Conservation (phyloP, 2,888 invertebrate genomes). For the Bhutanitis thaidina region DNA sequence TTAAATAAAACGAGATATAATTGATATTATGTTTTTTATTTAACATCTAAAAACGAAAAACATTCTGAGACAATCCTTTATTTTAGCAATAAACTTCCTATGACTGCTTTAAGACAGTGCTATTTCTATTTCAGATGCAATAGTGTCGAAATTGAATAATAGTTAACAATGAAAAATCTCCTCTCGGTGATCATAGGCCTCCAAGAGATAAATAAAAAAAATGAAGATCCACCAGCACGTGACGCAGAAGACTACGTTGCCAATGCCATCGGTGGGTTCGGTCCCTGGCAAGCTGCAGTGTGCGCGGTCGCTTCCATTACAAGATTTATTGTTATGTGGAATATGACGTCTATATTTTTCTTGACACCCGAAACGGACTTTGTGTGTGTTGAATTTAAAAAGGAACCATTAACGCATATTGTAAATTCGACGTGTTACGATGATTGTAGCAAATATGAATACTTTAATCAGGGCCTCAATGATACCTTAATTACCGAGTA, state of each 20-base stretch:
- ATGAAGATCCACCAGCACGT: too few species aligned
- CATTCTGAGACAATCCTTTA: too few species aligned
- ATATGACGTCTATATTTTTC: constrained; percentile 41
- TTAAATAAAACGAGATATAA: too few species aligned
- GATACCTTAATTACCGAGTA: constrained; percentile 43
- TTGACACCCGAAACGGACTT: constrained; percentile 46
- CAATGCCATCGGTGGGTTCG: constrained; percentile 47
- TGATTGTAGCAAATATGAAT: constrained; percentile 42
- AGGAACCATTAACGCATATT: constrained; percentile 28
- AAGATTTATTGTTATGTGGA: constrained; percentile 41
- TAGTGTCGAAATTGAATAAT: background rate
- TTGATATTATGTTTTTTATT: too few species aligned
- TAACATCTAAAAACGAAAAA: too few species aligned
- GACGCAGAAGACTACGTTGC: constrained; percentile 43
- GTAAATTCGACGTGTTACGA: constrained; percentile 45
- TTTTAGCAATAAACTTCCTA: too few species aligned
- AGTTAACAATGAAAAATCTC: background rate
- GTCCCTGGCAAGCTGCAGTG: constrained; percentile 41
- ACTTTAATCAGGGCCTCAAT: constrained; percentile 35
- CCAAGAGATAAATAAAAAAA: too few species aligned
- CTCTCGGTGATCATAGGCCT: too few species aligned
- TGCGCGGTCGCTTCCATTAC: constrained; percentile 29
- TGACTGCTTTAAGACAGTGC: too few species aligned
- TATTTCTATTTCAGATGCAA: background rate
- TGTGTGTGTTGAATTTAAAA: constrained; percentile 35